Conservation (phyloP, 2,113 vertebrate species). For the Hippocampus mohnikei region DNA sequence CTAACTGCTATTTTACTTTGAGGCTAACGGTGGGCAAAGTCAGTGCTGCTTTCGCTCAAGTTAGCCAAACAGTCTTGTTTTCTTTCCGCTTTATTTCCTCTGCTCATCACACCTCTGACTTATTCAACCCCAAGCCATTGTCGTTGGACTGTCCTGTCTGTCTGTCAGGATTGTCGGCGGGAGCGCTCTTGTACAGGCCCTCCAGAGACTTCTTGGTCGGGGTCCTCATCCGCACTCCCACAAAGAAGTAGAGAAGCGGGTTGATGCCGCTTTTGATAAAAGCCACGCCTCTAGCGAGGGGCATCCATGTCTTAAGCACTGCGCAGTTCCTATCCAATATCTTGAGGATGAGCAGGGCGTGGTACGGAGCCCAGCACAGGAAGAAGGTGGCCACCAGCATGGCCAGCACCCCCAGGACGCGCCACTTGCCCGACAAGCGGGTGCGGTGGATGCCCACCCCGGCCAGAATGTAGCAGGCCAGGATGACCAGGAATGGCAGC, state of each 20-base stretch:
- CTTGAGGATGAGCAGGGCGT: constrained; percentile 67
- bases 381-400: constrained; percentile 70
- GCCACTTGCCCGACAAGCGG: constrained; percentile 50
- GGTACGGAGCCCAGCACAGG: constrained; percentile 77
- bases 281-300: constrained; percentile 56
- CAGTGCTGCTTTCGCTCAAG: no score
- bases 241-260: constrained; percentile 76
- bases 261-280: constrained; percentile 78
- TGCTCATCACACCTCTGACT: neutral
- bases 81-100: neutral
- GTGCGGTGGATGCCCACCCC: constrained; percentile 58
- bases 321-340: constrained; percentile 56
- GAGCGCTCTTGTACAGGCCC: constrained; percentile 49
- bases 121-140: no score
- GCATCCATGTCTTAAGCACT: constrained; percentile 56
- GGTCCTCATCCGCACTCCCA: constrained; percentile 60
- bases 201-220: constrained; percentile 48
- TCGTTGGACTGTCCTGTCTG: constrained; percentile 36
- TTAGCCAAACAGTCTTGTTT: no score
- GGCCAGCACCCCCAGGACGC: constrained; percentile 62
- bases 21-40: no score
- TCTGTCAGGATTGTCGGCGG: constrained; percentile 47
- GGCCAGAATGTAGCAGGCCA: constrained; percentile 63
- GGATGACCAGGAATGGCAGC: constrained; percentile 70
- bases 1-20: no score